Evolutionary conservation across 2,113 vertebrate species (phyloP).

Genomic region (Microcebus tavaratra): DNA sequence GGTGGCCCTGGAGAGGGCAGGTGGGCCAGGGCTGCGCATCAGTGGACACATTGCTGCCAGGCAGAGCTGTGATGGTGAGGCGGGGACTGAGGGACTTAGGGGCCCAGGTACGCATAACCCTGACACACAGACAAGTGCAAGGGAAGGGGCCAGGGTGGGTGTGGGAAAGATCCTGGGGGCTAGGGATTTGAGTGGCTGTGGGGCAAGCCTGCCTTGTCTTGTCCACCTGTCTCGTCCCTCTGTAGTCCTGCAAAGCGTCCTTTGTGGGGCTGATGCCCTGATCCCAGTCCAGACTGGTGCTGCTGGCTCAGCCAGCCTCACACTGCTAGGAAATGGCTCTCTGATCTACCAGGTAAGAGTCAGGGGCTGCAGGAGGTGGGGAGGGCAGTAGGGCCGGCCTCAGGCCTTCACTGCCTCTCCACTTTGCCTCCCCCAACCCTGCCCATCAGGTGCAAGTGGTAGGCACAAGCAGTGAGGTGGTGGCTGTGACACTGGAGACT

Average conservation of each 20-base stretch:
- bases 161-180: not conserved
- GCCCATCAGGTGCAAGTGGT: constrained; percentile 90
- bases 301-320: constrained; percentile 92
- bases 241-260: constrained; percentile 94
- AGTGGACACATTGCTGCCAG: constrained; percentile 91
- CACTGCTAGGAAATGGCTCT: constrained; percentile 93
- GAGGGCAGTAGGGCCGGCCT: not conserved
- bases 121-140: not conserved
- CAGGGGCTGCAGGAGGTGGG: not conserved
- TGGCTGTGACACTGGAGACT: constrained; percentile 93
- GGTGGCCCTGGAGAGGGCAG: constrained; percentile 89
- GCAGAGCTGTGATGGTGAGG: constrained; percentile 95
- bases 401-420: not conserved
- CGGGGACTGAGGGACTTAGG: not conserved
- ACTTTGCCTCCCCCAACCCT: not conserved
- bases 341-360: constrained; percentile 92
- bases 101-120: not conserved
- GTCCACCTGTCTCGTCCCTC: not conserved
- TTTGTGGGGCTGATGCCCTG: constrained; percentile 93
- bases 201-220: not conserved
- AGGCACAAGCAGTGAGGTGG: constrained; percentile 89
- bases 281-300: constrained; percentile 92
- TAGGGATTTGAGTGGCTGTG: not conserved
- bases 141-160: not conserved
- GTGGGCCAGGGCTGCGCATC: constrained; percentile 83